Evolutionary conservation across 1,140 invertebrate genomes (phyloP), one percentile per base, ranked within the genome.

Genomic region (Drosophila pseudoananassae): DNA sequence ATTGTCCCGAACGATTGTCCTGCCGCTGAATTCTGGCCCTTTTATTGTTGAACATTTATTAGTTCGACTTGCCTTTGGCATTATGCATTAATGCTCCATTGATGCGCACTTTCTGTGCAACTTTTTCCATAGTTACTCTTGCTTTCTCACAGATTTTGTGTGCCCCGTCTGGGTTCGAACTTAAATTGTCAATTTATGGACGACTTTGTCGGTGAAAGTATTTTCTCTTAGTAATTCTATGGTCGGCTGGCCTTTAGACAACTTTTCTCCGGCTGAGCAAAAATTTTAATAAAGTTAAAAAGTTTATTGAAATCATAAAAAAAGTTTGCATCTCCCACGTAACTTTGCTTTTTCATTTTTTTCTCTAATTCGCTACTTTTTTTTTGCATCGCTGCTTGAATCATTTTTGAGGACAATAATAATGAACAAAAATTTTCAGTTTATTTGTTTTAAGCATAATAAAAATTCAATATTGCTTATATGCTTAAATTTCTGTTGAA

Each of bases 271-370:
- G 75, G 72, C 79, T 64, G 77, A 80, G 82, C 74, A 78, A 76
- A 85, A 78, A 88, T 87, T 87, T 88, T 87, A 87, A 87, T 87
- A 87, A 87, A 87, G 82, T 87, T 87, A 87, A 87, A 78, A 87
- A 87, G 75, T 87, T 87, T 88, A 87, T 87, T 85, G 82, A 82
- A 85, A 85, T 87, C 75, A 78, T 88, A 81, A 85, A 87, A n/a
- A 82, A 88, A 76, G 59, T 43, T 61, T 47, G n/a, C 45, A 20
- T 29, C 33, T n/a, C 58, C 31, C 33, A 36, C 33, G 10, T 36
- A 36, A 3, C 33, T 36, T 36, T 36, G 8, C 8, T 9, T 31
- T 36, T 36, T 36, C 10, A 12, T 36, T 36, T 36, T 17, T 47
- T 12, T 29, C 15, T 33, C 27, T 53, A 29, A 47, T 33, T 33